Evolutionary conservation across 2,113 vertebrate species (phyloP).

Genomic region (Psittacus erithacus): DNA sequence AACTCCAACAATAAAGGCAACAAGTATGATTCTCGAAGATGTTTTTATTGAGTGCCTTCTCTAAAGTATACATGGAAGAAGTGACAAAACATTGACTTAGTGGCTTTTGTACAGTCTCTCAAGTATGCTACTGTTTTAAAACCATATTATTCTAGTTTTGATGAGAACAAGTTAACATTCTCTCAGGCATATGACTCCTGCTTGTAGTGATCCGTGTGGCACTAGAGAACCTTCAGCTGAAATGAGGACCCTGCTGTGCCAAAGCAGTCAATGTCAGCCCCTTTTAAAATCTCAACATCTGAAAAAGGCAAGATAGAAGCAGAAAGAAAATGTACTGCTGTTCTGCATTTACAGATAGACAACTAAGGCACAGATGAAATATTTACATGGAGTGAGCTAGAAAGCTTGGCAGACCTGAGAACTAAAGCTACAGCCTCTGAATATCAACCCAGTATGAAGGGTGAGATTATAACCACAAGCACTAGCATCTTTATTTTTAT

Average conservation of each 20-base stretch:
- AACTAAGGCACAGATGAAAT: neutral
- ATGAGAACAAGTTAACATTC: neutral
- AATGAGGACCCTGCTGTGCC: neutral
- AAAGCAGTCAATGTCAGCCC: neutral
- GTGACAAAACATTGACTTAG: neutral
- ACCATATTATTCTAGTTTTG: neutral
- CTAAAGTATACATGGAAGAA: neutral
- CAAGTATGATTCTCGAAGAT: neutral
- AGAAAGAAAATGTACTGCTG: neutral
- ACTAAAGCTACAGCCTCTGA: neutral
- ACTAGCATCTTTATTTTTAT: neutral
- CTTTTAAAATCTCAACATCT: neutral
- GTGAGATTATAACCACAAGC: neutral
- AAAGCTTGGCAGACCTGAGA: neutral
- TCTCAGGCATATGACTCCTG: neutral
- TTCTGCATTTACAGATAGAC: neutral
- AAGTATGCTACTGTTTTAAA: neutral
- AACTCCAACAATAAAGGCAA: neutral
- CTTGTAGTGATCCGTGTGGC: neutral
- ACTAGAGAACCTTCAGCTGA: neutral
- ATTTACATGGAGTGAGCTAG: neutral
- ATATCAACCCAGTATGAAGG: neutral
- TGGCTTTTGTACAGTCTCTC: neutral
- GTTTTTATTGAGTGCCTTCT: neutral
- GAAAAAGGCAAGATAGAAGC: neutral